Percentiles rank a stretch among this genome's conserved stretches.
These are phyloP conservation scores for Anisognathus igniventris DNA, from an alignment of 2,797 vertebrate genomes.

Conservation along the genomic window DNA sequence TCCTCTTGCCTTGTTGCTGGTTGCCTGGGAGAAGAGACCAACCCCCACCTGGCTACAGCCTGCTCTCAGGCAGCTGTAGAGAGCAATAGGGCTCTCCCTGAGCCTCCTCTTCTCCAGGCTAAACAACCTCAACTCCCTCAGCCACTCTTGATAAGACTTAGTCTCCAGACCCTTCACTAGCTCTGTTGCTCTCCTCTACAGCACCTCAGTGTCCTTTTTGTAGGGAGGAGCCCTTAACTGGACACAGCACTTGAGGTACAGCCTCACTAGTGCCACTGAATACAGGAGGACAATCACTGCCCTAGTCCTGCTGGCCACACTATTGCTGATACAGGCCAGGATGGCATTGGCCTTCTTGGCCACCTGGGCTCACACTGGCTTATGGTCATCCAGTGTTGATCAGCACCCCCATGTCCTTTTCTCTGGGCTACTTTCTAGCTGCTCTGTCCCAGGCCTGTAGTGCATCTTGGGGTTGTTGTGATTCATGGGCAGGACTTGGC, in stretches of 20 bases:
- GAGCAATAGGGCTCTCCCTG: too few species aligned
- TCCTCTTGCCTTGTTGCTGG: not conserved
- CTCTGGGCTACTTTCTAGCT: not conserved
- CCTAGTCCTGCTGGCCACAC: not conserved
- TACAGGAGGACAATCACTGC: not conserved
- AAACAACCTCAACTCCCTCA: not conserved
- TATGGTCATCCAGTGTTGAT: not conserved
- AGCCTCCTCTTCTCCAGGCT: not conserved
- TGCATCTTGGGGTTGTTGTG: not conserved
- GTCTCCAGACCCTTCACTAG: not conserved
- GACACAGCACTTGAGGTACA: fast-evolving
- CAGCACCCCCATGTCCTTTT: not conserved
- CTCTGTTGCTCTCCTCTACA: not conserved
- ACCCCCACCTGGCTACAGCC: fast-evolving
- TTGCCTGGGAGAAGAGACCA: not conserved
- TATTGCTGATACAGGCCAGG: not conserved
- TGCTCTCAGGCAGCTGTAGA: not conserved
- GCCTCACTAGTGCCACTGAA: fast-evolving
- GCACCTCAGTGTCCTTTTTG: not conserved
- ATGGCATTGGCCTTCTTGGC: not conserved
- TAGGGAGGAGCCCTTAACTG: not conserved
- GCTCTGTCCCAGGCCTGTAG: not conserved
- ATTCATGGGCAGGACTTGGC: not conserved
- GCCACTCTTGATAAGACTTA: too few species aligned
- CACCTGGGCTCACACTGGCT: not conserved